These are phyloP conservation scores for Drosophila setosimentum DNA, from an alignment of 2,888 invertebrate species.

Conservation along the genomic window DNA sequence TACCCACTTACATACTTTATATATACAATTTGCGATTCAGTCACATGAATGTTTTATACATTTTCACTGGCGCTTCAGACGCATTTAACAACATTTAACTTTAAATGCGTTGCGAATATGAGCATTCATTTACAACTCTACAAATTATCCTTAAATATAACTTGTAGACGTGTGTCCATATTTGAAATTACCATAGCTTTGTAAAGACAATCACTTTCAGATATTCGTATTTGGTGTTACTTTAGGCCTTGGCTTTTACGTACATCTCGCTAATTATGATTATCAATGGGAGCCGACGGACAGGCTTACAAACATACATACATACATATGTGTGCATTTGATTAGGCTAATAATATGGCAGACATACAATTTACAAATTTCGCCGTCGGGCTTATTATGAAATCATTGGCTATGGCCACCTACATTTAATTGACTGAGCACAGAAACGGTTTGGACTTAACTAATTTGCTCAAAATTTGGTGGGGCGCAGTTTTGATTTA, in stretches of 20 bases:
- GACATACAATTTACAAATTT: not conserved
- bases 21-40: slow-evolving; percentile 47
- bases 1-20: slow-evolving; percentile 35
- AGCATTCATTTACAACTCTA: not conserved
- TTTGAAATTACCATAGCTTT: not conserved
- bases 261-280: not conserved
- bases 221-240: not conserved
- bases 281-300: not conserved
- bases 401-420: slow-evolving; percentile 21
- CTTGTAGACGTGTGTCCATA: not conserved
- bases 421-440: slow-evolving; percentile 7
- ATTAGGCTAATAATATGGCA: slow-evolving; percentile 12
- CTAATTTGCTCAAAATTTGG: slow-evolving; percentile 29
- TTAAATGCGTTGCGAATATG: not conserved
- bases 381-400: slow-evolving; percentile 6
- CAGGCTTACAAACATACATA: not conserved
- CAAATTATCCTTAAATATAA: not conserved
- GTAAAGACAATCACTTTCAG: not conserved
- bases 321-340: not conserved
- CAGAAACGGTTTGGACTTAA: not conserved
- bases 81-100: slow-evolving; percentile 3
- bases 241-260: not conserved
- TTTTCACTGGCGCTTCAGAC: slow-evolving; percentile 15
- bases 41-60: slow-evolving; percentile 43
- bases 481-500: slow-evolving; percentile 54